Evolutionary conservation across 2,797 vertebrate species (phyloP).

Genomic region (Pseudocheirus occidentalis): DNA sequence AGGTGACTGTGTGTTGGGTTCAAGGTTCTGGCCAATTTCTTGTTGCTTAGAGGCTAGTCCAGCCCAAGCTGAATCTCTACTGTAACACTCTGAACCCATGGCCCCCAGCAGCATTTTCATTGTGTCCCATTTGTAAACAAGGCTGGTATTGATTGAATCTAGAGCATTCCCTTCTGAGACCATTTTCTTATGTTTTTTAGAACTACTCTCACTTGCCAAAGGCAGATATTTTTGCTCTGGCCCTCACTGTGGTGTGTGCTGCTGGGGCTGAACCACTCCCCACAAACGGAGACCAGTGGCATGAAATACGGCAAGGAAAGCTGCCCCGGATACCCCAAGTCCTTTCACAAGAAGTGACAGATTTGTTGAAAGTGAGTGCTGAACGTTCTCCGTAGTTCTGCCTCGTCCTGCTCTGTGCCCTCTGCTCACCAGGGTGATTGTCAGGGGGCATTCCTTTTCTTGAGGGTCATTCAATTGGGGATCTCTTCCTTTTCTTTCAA

Average conservation of each 20-base stretch:
- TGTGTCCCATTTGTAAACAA: background rate
- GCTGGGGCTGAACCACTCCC: slow-evolving; percentile 94
- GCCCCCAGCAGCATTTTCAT: background rate
- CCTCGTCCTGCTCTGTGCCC: background rate
- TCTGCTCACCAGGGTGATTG: background rate
- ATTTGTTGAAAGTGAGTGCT: slow-evolving; percentile 92
- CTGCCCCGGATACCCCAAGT: slow-evolving; percentile 94
- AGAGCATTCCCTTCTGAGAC: background rate
- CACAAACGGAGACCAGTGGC: slow-evolving; percentile 97
- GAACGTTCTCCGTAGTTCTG: background rate
- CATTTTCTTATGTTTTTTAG: slow-evolving; percentile 72
- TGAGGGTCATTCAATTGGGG: slow-evolving; percentile 39
- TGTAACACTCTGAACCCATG: background rate
- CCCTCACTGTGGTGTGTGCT: slow-evolving; percentile 87
- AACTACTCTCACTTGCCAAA: slow-evolving; percentile 87
- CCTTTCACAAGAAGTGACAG: slow-evolving; percentile 92
- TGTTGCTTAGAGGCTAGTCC: background rate
- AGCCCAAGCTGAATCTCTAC: background rate
- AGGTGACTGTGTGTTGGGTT: background rate
- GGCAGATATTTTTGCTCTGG: slow-evolving; percentile 89
- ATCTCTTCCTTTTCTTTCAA: slow-evolving; percentile 49
- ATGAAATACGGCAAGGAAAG: slow-evolving; percentile 94
- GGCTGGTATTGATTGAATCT: background rate
- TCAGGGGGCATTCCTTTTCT: background rate
- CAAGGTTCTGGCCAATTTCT: background rate